Base-by-base conservation (phyloP, 2,888 invertebrate genomes). In the Bombylius major region DNA sequence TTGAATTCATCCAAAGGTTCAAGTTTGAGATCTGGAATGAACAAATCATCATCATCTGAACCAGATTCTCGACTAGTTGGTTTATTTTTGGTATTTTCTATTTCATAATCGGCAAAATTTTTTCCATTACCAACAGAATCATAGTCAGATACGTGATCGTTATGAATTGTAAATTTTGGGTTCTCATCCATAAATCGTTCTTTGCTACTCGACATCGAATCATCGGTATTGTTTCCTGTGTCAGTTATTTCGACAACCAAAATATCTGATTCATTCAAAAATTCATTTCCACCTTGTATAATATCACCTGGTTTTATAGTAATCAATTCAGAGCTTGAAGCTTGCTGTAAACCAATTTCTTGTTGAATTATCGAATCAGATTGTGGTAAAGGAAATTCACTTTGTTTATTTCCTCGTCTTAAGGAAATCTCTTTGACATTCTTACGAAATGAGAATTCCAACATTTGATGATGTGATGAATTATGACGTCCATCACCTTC, bases 181-280 rank as follows among this genome's bases (percentile, higher is more conserved):
- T 53, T 56, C 31, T 56, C 48, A 13, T 50, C 50, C 64, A 65
- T 5, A 53, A 45, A 0, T 61, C 59, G 1, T 65, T 61, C 3
- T 70, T 65, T 5, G 62, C 60, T 4, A 58, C 51, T 64, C 7
- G 60, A 62, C 1, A 61, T 58, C 0, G 62, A 60, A 34, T 66
- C 67, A 14, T 70, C 69, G 2, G 65, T 66, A 51, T 59, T 67
- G 54, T 68, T 72, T 9, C 67, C 62, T 4, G 62, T 63, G 13
- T 58, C 64, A 4, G 73, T 69, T 34, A 73, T 70, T 63, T 73
- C 74, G 5, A 73, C 73, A 3, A 73, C 69, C 7, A 72, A 62
- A 47, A 73, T 67, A 54, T 73, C 71, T 45, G 64, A 66, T 11
- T 65, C 60, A 34, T 69, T 69, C 42, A 46, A 33, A 48, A 34